A percentile compares a stretch with the other conserved stretches of the same genome.
phyloP scores from a whole-genome alignment of 2,888 invertebrate genomes.

The Rapana venosa region DNA sequence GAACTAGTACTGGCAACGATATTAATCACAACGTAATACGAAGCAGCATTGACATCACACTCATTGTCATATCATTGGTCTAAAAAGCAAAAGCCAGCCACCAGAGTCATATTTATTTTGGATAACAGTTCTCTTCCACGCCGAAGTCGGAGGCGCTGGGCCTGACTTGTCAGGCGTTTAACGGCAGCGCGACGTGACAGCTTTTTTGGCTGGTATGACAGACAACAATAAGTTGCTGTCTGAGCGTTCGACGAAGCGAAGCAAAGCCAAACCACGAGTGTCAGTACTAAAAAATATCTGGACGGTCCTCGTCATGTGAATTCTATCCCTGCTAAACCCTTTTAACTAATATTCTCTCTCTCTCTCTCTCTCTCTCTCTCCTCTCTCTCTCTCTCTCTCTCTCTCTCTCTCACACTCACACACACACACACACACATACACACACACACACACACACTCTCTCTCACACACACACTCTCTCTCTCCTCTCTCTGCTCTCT shows the following conservation, averaged over 20 bases:
- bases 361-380: not conserved
- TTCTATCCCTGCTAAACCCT: not conserved
- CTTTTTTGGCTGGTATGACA: no score
- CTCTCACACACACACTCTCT: not conserved
- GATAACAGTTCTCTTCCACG: no score
- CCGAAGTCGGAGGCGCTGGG: no score
- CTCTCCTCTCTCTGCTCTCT: not conserved
- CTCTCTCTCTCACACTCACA: not conserved
- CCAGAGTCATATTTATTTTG: no score
- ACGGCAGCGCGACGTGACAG: no score
- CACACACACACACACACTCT: not conserved
- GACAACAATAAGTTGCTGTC: no score
- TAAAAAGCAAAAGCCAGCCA: no score
- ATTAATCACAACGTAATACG: no score
- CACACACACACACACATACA: not conserved
- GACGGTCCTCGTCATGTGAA: not conserved
- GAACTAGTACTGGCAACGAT: no score
- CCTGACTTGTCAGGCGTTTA: no score
- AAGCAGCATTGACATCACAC: no score
- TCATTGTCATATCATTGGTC: no score
- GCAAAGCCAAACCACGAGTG: not conserved
- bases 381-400: slow-evolving; percentile 17
- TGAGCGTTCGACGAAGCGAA: not conserved
- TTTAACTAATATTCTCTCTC: not conserved
- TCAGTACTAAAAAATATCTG: not conserved